Conservation (phyloP, 2,113 vertebrate species). For the Noturus placidus region DNA sequence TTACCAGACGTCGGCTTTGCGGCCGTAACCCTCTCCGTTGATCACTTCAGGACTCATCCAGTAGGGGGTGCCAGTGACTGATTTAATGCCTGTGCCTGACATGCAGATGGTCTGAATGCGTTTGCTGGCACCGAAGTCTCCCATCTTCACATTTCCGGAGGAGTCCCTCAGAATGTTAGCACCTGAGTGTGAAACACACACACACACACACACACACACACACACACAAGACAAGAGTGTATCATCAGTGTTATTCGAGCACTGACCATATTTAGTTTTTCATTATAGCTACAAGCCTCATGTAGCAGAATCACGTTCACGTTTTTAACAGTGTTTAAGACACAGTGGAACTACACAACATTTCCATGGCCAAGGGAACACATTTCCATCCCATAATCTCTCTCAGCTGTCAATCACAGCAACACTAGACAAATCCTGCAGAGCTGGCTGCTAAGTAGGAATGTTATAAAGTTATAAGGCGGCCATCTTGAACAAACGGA, state of each 20-base stretch:
- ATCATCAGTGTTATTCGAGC: not conserved
- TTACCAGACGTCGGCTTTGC: slow-evolving; percentile 93
- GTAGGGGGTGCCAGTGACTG: slow-evolving; percentile 91
- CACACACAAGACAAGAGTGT: not conserved
- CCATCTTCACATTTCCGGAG: slow-evolving; percentile 88
- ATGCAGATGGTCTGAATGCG: slow-evolving; percentile 94
- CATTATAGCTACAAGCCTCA: not conserved
- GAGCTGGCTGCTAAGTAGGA: not conserved
- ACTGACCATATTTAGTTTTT: not conserved
- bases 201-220: not conserved
- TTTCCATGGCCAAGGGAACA: not conserved
- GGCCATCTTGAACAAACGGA: not conserved
- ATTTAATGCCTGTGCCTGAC: slow-evolving; percentile 91
- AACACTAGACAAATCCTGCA: not conserved
- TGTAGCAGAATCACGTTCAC: not conserved
- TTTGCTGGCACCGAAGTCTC: slow-evolving; percentile 92
- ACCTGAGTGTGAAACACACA: slow-evolving; percentile 66
- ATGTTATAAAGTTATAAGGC: not conserved
- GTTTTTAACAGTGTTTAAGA: not conserved
- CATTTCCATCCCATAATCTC: not conserved
- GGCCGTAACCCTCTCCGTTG: slow-evolving; percentile 88
- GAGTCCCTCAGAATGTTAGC: slow-evolving; percentile 92
- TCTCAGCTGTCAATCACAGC: not conserved
- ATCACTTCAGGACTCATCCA: slow-evolving; percentile 96
- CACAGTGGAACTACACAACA: not conserved